phyloP scores from a whole-genome alignment of 2,888 invertebrate species.

The Pollenia griseotomentosa region DNA sequence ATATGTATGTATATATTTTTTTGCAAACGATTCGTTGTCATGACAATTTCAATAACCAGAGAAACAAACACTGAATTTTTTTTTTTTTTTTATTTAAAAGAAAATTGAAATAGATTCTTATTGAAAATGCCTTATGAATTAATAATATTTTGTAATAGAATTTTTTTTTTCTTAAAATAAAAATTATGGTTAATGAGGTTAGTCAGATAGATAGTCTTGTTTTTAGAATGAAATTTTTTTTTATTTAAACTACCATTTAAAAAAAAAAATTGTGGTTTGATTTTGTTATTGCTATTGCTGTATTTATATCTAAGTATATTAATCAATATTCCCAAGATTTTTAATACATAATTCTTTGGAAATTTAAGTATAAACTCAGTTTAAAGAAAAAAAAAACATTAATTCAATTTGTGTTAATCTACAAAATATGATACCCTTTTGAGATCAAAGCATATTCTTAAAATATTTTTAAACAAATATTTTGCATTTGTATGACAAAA shows the following conservation, averaged over 20 bases:
- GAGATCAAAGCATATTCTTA: neutral
- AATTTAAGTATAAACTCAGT: too few species aligned
- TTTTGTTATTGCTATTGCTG: too few species aligned
- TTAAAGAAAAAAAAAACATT: too few species aligned
- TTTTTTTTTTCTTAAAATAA: neutral
- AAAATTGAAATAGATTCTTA: constrained; percentile 11
- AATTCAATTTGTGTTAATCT: neutral
- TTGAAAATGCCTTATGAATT: constrained; percentile 5
- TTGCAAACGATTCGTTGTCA: constrained; percentile 41
- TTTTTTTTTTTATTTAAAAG: neutral
- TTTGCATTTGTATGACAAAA: neutral
- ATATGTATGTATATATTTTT: neutral
- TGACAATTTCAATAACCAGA: constrained; percentile 40
- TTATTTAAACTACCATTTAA: too few species aligned
- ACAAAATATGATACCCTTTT: neutral
- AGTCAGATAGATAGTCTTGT: neutral
- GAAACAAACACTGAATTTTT: neutral
- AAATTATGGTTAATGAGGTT: constrained; percentile 1
- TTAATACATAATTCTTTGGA: too few species aligned
- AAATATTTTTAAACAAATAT: constrained; percentile 19
- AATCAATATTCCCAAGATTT: too few species aligned
- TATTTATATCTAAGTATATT: too few species aligned
- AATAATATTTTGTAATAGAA: neutral
- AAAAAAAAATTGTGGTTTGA: too few species aligned
- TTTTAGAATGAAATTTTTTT: too few species aligned